phyloP scores from a whole-genome alignment of 1,140 invertebrate genomes.

The Ceratitis capitata region DNA sequence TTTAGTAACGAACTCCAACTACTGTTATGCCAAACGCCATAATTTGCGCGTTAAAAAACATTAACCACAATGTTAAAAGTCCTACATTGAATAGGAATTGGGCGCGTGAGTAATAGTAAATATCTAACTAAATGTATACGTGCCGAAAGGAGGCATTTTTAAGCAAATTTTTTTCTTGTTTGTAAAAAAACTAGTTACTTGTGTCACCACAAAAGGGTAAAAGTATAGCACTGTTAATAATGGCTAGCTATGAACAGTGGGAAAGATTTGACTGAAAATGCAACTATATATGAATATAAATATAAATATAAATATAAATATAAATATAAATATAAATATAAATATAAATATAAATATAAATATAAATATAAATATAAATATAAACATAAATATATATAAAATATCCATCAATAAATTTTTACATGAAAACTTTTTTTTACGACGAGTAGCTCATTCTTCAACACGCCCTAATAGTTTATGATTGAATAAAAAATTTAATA shows the following conservation, averaged over 20 bases:
- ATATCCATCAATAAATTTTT: no score
- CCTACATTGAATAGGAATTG: background rate
- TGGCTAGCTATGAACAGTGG: no score
- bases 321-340: no score
- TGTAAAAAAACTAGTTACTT: background rate
- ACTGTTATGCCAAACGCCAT: background rate
- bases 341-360: background rate
- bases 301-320: no score
- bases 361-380: no score
- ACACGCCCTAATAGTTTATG: no score
- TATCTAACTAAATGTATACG: background rate
- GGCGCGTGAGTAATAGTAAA: background rate
- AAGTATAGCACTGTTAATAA: no score
- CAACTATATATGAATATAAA: no score
- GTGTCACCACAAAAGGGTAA: background rate
- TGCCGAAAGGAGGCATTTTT: background rate
- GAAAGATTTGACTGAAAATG: background rate
- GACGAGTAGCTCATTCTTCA: no score
- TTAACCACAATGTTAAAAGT: background rate
- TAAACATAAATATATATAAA: background rate
- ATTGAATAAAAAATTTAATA: no score
- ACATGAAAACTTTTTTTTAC: no score
- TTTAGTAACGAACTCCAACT: no score
- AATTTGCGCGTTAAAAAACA: background rate
- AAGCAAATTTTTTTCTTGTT: background rate